These are phyloP conservation scores for Shargacucullia verbasci DNA, from an alignment of 2,888 invertebrate genomes.

Conservation along the genomic window DNA sequence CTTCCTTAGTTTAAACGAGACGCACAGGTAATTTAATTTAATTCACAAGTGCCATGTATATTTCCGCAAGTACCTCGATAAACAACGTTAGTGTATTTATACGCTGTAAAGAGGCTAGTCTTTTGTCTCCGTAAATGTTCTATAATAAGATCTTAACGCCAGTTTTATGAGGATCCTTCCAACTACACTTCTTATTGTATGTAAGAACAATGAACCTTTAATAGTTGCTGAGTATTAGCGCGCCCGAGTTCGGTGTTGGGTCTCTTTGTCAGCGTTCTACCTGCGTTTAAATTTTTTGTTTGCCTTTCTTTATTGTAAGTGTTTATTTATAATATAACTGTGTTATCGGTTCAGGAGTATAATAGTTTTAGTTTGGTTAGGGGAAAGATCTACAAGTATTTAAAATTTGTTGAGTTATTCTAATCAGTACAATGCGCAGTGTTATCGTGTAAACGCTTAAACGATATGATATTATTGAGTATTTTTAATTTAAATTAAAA, in stretches of 20 bases:
- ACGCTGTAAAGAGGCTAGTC: constrained; percentile 32
- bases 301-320: constrained; percentile 30
- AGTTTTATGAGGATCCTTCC: constrained; percentile 57
- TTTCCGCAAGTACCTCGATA: constrained; percentile 37
- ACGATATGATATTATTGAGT: too few species aligned
- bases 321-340: constrained; percentile 44
- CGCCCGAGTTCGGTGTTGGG: constrained; percentile 25
- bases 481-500: too few species aligned
- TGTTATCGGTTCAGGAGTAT: constrained; percentile 22
- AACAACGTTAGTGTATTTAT: constrained; percentile 40
- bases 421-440: constrained; percentile 28
- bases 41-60: constrained; percentile 47
- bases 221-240: constrained; percentile 58
- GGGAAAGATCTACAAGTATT: constrained; percentile 47
- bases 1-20: constrained; percentile 9
- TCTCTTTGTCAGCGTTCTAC: constrained; percentile 37
- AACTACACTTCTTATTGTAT: constrained; percentile 55
- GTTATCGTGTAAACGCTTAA: too few species aligned
- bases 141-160: constrained; percentile 55
- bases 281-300: constrained; percentile 31
- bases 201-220: constrained; percentile 59
- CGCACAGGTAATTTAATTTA: constrained; percentile 40
- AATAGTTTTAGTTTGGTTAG: constrained; percentile 17
- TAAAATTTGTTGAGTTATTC: constrained; percentile 40
- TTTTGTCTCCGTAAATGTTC: constrained; percentile 53